Percentiles rank a stretch among this genome's conserved stretches.
Evolutionary conservation across 2,888 invertebrate genomes (phyloP).

Genomic region (Drosophila cracens): DNA sequence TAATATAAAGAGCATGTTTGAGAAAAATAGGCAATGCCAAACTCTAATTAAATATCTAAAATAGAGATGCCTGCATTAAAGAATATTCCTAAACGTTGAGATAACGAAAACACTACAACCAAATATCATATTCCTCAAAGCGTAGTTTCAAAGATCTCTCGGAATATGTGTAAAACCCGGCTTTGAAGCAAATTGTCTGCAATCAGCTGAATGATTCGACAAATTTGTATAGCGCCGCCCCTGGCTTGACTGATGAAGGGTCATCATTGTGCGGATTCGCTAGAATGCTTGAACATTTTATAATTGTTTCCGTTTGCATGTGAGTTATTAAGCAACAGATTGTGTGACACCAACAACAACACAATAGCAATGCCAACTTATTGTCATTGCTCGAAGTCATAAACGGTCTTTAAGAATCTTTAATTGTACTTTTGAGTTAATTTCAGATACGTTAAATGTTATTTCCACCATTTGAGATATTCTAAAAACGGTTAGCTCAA

Average conservation of each 20-base stretch:
- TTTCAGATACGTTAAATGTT: not conserved
- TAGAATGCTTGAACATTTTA: conserved; percentile 33
- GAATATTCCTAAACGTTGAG: not conserved
- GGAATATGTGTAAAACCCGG: not conserved
- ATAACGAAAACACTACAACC: not conserved
- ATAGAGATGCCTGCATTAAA: not conserved
- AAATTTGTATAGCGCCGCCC: not conserved
- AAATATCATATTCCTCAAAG: not conserved
- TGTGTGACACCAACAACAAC: conserved; percentile 12
- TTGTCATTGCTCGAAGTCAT: conserved; percentile 9
- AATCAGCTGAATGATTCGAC: conserved; percentile 25
- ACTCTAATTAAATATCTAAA: not conserved
- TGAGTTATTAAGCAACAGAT: conserved; percentile 31
- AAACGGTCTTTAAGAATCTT: conserved; percentile 10
- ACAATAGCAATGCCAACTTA: conserved; percentile 6
- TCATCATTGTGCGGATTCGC: conserved; percentile 20
- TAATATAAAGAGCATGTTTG: not conserved
- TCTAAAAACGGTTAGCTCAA: not conserved
- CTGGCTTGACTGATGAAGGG: not conserved
- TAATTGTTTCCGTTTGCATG: conserved; percentile 72
- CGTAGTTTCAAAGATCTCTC: not conserved
- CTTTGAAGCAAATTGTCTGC: conserved; percentile 3
- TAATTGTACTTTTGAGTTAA: not conserved
- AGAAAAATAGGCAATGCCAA: too few relatives aligned
- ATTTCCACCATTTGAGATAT: not conserved